These are phyloP conservation scores for Eilema caniola DNA, from an alignment of 2,888 invertebrate species.

Conservation along the genomic window DNA sequence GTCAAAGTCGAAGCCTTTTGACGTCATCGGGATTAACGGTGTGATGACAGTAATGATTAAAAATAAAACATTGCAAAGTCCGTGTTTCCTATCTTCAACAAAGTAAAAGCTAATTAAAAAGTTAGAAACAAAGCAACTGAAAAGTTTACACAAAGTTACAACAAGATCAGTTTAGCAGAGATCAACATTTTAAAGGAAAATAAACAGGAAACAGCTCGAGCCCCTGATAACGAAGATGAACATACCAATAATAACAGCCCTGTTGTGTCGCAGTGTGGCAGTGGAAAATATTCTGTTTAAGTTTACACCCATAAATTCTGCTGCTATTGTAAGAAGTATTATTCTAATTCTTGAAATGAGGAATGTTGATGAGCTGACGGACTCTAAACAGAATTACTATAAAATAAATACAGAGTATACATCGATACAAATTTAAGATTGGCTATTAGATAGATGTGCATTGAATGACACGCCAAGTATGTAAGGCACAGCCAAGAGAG, in stretches of 20 bases:
- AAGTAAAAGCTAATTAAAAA: slow-evolving; percentile 5
- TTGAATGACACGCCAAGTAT: too few relatives aligned
- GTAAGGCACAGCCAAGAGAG: too few relatives aligned
- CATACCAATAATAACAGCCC: slow-evolving; percentile 4
- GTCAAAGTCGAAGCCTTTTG: background rate
- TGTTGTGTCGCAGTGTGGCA: background rate
- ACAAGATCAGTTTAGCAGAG: slow-evolving; percentile 2
- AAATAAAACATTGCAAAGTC: background rate
- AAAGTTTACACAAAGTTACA: slow-evolving; percentile 1
- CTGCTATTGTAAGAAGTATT: background rate
- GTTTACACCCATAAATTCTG: background rate
- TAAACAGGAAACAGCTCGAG: slow-evolving; percentile 4
- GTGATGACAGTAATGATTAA: background rate
- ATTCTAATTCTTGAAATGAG: background rate
- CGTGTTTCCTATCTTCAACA: background rate
- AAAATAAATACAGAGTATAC: too few relatives aligned
- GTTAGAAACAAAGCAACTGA: background rate
- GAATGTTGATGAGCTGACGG: background rate
- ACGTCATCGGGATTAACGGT: background rate
- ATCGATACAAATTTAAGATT: too few relatives aligned
- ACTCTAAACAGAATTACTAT: background rate
- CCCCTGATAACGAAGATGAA: background rate
- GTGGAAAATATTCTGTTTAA: background rate
- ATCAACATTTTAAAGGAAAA: background rate
- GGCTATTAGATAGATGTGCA: too few relatives aligned